Percentiles rank a stretch among this genome's conserved stretches.
These are phyloP conservation scores for Eupithecia centaureata DNA, from an alignment of 2,888 invertebrate genomes.

Conservation along the genomic window DNA sequence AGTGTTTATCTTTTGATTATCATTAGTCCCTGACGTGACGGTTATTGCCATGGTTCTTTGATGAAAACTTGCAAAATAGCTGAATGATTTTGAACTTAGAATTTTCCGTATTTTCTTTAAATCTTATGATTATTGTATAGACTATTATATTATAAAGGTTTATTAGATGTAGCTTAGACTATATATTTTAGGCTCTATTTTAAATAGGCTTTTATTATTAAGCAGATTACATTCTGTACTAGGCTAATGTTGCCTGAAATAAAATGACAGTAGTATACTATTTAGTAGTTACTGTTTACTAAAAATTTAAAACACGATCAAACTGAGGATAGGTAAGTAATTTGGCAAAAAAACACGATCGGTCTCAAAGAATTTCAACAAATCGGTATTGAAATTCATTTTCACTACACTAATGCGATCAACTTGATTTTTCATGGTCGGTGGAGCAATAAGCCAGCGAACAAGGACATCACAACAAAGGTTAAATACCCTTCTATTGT, in stretches of 20 bases:
- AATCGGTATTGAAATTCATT: background rate
- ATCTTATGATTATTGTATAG: no score
- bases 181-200: no score
- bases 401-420: background rate
- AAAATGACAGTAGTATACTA: no score
- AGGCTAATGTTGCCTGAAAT: no score
- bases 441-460: background rate
- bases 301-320: no score
- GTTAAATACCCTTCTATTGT: conserved; percentile 5
- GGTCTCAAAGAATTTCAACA: background rate
- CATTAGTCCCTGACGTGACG: background rate
- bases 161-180: no score
- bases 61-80: background rate
- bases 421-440: conserved; percentile 8
- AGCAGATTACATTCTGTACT: no score
- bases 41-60: background rate
- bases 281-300: no score
- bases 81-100: background rate
- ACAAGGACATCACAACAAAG: conserved; percentile 2
- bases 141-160: no score
- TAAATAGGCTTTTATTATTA: no score
- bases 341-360: background rate
- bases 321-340: no score
- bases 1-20: background rate
- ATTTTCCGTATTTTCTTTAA: background rate